These are phyloP conservation scores for Sarcophaga caerulescens DNA, from an alignment of 2,888 invertebrate species.

Conservation along the genomic window DNA sequence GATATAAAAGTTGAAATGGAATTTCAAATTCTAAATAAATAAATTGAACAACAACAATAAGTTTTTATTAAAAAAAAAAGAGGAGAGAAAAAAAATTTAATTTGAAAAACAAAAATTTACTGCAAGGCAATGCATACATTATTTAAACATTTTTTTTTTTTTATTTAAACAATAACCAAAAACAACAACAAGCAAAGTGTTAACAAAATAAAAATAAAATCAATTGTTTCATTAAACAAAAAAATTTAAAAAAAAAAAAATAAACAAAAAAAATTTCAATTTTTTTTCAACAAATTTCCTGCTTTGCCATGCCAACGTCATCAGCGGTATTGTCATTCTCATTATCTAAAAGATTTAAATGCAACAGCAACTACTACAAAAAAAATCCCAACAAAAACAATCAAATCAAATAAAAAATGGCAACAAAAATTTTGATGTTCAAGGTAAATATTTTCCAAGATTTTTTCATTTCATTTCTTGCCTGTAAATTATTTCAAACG, in stretches of 20 bases:
- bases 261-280: constrained; percentile 23
- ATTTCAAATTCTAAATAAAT: constrained; percentile 1
- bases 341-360: neutral
- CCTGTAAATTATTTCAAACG: no score
- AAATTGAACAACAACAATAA: constrained; percentile 28
- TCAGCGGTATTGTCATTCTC: neutral
- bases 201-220: neutral
- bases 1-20: constrained; percentile 52
- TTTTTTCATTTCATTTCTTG: no score
- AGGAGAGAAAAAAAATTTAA: no score
- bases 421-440: constrained; percentile 7
- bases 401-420: neutral
- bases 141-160: no score
- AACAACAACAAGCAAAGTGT: neutral
- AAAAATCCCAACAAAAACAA: neutral
- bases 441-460: constrained; percentile 30
- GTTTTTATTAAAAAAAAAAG: neutral
- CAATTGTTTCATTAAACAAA: constrained; percentile 12
- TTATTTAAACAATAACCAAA: neutral
- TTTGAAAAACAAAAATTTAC: no score
- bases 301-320: neutral
- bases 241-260: constrained; percentile 26
- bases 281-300: constrained; percentile 35
- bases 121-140: no score
- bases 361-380: neutral